phyloP scores from a whole-genome alignment of 2,797 vertebrate genomes.

The Rhinichthys osculus region DNA sequence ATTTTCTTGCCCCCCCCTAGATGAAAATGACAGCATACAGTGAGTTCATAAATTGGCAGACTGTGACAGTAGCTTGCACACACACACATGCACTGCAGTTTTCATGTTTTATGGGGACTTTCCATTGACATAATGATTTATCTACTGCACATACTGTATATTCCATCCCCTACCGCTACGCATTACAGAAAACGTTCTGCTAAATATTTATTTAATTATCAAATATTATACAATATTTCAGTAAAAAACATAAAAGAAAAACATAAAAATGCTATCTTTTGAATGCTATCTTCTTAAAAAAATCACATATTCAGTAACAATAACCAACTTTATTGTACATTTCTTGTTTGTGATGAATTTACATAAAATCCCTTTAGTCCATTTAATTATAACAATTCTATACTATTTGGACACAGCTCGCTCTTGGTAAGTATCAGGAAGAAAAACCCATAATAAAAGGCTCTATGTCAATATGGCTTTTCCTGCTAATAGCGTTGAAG shows the following conservation, averaged over 20 bases:
- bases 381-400: neutral
- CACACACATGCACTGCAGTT: neutral
- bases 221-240: neutral
- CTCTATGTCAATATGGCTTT: slow-evolving; percentile 29
- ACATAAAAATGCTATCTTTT: neutral
- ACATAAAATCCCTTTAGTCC: neutral
- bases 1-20: neutral
- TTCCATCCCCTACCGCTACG: too few species aligned
- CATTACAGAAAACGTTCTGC: too few species aligned
- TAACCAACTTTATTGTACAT: neutral
- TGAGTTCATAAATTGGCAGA: neutral
- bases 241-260: neutral
- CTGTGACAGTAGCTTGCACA: neutral
- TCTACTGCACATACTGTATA: too few species aligned
- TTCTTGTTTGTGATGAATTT: neutral
- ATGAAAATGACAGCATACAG: neutral
- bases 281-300: neutral
- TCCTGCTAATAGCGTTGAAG: slow-evolving; percentile 48
- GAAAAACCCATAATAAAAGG: slow-evolving; percentile 45
- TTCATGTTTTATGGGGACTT: neutral
- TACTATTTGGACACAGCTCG: neutral
- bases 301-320: neutral
- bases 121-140: neutral
- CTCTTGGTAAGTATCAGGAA: slow-evolving; percentile 14
- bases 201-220: neutral